phyloP scores from a whole-genome alignment of 2,888 invertebrate species.

The Drosophila anceps region DNA sequence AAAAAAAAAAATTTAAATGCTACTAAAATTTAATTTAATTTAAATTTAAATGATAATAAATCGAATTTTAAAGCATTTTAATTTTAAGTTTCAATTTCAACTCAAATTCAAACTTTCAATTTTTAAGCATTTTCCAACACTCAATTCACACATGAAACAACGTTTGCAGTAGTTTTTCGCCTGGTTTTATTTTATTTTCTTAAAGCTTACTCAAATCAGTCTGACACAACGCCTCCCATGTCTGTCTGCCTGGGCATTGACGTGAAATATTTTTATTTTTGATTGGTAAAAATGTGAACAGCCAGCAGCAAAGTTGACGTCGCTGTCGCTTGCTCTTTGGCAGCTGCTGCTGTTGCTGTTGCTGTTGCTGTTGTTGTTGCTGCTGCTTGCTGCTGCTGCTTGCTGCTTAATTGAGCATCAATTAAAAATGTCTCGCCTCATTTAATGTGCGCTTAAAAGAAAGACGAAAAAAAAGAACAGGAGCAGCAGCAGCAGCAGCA shows the following conservation, averaged over 20 bases:
- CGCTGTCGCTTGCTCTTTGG: constrained; percentile 39
- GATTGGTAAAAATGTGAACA: constrained; percentile 10
- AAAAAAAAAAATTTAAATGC: too few species aligned
- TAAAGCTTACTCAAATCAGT: constrained; percentile 3
- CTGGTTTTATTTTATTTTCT: not conserved
- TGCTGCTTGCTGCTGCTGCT: constrained; percentile 59
- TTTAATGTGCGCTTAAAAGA: constrained; percentile 60
- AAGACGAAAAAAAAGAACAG: constrained; percentile 28
- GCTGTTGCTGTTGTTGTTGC: too few species aligned
- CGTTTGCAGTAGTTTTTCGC: not conserved
- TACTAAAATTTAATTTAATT: too few species aligned
- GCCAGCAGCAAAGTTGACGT: constrained; percentile 29
- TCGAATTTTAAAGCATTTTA: not conserved
- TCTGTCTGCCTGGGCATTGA: not conserved
- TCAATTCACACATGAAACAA: too few species aligned
- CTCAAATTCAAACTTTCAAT: not conserved
- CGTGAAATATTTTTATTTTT: constrained; percentile 4
- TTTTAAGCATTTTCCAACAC: not conserved
- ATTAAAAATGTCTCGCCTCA: constrained; percentile 78
- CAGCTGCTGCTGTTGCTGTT: constrained; percentile 57
- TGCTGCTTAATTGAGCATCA: constrained; percentile 76
- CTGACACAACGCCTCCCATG: not conserved
- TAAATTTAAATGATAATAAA: not conserved
- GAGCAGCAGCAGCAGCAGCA: not conserved
- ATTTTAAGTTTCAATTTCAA: not conserved